A percentile compares a stretch with the other conserved stretches of the same genome.
These are phyloP conservation scores for Cerastoderma edule DNA, from an alignment of 2,888 invertebrate genomes.

Conservation along the genomic window DNA sequence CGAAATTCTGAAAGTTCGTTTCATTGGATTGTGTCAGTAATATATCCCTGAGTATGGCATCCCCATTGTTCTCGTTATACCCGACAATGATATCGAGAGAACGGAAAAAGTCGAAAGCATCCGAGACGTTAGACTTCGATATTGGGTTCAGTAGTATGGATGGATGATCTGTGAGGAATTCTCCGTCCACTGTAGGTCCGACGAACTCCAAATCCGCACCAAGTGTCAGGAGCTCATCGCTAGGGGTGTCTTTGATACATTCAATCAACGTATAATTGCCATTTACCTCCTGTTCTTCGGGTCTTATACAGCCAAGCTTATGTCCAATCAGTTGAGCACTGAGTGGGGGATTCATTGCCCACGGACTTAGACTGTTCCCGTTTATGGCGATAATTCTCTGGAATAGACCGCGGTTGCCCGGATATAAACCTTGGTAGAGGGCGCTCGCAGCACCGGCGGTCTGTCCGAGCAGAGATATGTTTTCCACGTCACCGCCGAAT, in stretches of 20 bases:
- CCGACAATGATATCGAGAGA: constrained; percentile 50
- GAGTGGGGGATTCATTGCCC: constrained; percentile 43
- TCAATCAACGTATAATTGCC: constrained; percentile 22
- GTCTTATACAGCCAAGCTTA: constrained; percentile 33
- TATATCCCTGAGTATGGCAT: constrained; percentile 19
- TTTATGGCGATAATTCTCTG: constrained; percentile 55
- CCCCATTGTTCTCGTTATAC: constrained; percentile 39
- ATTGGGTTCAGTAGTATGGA: constrained; percentile 24
- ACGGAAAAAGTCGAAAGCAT: constrained; percentile 43
- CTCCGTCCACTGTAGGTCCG: constrained; percentile 54
- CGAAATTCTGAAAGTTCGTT: background rate
- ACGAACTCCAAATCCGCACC: constrained; percentile 26
- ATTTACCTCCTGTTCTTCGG: background rate
- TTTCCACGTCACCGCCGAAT: constrained; percentile 53
- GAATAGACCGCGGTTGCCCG: constrained; percentile 54
- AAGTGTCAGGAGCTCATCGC: constrained; percentile 35
- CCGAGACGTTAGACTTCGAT: constrained; percentile 14
- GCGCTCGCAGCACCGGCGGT: constrained; percentile 49
- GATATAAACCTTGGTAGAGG: constrained; percentile 48
- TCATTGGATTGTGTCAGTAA: constrained; percentile 28
- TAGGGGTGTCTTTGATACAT: constrained; percentile 39
- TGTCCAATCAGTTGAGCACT: constrained; percentile 34
- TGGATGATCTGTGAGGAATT: constrained; percentile 50
- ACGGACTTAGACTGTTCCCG: constrained; percentile 45
- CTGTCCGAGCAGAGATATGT: constrained; percentile 51